Evolutionary conservation across 2,797 vertebrate species (phyloP).

Genomic region (Myripristis jacobus): DNA sequence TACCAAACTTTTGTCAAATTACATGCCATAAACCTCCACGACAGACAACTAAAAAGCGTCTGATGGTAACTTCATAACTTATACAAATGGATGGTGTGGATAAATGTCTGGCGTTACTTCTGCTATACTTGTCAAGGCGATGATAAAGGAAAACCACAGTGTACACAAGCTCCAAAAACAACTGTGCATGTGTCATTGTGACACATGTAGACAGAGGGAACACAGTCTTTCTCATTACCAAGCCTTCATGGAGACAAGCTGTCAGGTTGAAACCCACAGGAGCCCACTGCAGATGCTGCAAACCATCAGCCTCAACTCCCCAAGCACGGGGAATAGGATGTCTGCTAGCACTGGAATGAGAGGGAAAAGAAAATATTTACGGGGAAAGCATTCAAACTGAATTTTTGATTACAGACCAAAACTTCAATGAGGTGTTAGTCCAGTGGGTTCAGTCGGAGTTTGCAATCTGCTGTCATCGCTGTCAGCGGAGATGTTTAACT

Average conservation of each 20-base stretch:
- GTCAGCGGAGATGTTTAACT: conserved; percentile 44
- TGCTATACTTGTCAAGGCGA: conserved; percentile 55
- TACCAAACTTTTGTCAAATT: conserved; percentile 14
- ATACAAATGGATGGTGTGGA: conserved; percentile 39
- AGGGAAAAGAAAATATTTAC: conserved; percentile 71
- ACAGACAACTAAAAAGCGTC: conserved; percentile 26
- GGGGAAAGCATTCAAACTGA: conserved; percentile 63
- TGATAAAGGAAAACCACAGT: conserved; percentile 58
- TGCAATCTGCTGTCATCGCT: conserved; percentile 50
- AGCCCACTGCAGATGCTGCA: conserved; percentile 70
- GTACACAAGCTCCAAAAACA: conserved; percentile 62
- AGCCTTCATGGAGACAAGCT: conserved; percentile 73
- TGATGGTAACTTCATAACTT: conserved; percentile 39
- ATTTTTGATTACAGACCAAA: conserved; percentile 68
- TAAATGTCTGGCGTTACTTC: conserved; percentile 44
- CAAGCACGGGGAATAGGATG: conserved; percentile 57
- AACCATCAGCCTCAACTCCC: conserved; percentile 73
- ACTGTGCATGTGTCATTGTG: conserved; percentile 64
- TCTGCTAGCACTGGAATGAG: conserved; percentile 64
- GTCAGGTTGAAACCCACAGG: conserved; percentile 77
- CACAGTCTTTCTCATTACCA: conserved; percentile 78
- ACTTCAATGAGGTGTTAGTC: conserved; percentile 59
- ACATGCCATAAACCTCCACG: neutral
- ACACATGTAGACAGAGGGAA: conserved; percentile 75
- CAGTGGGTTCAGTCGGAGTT: conserved; percentile 55